Evolutionary conservation across 2,113 vertebrate genomes (phyloP).

Genomic region (Nothobranchius furzeri): DNA sequence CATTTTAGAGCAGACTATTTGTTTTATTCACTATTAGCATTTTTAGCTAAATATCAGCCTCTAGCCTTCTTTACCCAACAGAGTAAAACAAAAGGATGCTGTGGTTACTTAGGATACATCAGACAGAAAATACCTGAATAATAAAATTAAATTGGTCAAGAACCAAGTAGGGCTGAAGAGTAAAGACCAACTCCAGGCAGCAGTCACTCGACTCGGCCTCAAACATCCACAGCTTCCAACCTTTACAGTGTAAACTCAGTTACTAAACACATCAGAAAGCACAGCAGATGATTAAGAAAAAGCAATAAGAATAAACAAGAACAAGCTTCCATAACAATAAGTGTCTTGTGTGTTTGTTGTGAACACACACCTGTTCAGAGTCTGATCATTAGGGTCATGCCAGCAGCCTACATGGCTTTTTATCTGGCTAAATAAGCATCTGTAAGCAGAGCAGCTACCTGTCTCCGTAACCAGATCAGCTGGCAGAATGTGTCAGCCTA

Average conservation of each 20-base stretch:
- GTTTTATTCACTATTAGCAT: too few relatives aligned
- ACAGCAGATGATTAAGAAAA: too few relatives aligned
- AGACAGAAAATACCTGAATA: neutral
- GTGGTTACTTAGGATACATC: neutral
- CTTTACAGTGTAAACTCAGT: neutral
- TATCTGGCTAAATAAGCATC: conserved; percentile 9
- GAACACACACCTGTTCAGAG: neutral
- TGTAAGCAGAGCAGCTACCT: conserved; percentile 8
- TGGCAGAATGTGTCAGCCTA: conserved; percentile 3
- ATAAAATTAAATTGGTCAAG: neutral
- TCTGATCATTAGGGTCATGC: neutral
- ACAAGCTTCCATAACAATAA: neutral
- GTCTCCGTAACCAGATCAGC: conserved; percentile 33
- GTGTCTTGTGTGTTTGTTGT: neutral
- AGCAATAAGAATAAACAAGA: too few relatives aligned
- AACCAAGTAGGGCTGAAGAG: neutral
- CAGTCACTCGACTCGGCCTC: conserved; percentile 15
- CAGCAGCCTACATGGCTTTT: neutral
- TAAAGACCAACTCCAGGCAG: conserved; percentile 8
- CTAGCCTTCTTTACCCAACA: too few relatives aligned
- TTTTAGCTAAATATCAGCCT: too few relatives aligned
- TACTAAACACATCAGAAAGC: conserved; percentile 20
- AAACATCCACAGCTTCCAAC: neutral
- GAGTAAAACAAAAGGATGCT: too few relatives aligned
- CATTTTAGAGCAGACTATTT: too few relatives aligned